Evolutionary conservation across 2,888 invertebrate genomes (phyloP).

Genomic region (Odontothrips loti): DNA sequence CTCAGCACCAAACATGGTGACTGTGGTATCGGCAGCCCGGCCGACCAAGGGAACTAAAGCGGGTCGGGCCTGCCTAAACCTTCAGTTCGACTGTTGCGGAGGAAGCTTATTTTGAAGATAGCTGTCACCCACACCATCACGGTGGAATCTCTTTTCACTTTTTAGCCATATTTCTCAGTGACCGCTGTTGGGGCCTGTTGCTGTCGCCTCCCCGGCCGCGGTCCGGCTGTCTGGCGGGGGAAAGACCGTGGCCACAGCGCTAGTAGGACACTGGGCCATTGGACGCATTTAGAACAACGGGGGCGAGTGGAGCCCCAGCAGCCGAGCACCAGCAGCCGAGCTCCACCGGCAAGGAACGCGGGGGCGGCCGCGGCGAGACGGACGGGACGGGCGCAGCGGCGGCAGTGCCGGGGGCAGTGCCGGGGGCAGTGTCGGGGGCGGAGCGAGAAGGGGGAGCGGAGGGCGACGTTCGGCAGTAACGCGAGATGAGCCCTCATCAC

Average conservation of each 20-base stretch:
- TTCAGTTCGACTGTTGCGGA: too few species aligned
- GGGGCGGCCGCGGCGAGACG: neutral
- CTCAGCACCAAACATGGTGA: too few species aligned
- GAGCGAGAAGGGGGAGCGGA: too few species aligned
- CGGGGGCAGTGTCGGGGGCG: neutral
- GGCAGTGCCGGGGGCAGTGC: neutral
- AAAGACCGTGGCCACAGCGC: neutral
- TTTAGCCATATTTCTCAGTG: too few species aligned
- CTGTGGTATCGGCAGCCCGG: neutral
- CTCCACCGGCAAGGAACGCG: too few species aligned
- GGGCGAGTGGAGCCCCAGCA: neutral
- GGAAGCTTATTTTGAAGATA: too few species aligned
- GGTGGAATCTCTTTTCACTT: too few species aligned
- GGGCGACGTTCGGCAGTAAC: too few species aligned
- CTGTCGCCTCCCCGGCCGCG: neutral
- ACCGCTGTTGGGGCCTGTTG: neutral
- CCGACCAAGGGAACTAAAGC: neutral
- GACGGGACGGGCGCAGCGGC: neutral
- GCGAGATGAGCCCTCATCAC: too few species aligned
- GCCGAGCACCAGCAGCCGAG: too few species aligned
- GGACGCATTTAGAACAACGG: constrained; percentile 24
- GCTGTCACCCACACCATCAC: too few species aligned
- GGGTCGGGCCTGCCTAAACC: too few species aligned
- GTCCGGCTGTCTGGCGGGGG: neutral
- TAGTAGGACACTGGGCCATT: constrained; percentile 22